A percentile compares a stretch with the other conserved stretches of the same genome.
Conservation (phyloP, 2,113 vertebrate species). For the Peromyscus maniculatus region DNA sequence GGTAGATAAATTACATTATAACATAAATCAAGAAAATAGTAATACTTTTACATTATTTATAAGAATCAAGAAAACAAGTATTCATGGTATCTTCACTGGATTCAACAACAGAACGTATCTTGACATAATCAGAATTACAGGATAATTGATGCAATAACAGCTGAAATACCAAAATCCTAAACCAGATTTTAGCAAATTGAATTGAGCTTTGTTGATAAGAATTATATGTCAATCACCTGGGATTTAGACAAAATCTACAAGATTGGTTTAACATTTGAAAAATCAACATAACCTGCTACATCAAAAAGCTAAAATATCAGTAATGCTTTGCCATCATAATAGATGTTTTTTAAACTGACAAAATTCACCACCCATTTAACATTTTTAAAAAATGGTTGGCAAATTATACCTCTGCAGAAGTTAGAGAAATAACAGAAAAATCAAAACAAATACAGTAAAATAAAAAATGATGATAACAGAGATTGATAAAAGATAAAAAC, state of each 20-base stretch:
- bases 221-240: neutral
- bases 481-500: neutral
- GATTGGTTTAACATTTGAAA: neutral
- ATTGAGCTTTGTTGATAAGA: neutral
- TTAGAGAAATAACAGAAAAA: neutral
- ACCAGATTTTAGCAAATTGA: neutral
- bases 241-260: neutral
- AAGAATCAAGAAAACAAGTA: neutral
- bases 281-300: neutral
- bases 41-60: neutral
- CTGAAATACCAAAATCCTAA: neutral
- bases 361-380: neutral
- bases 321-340: neutral
- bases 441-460: neutral
- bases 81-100: slow-evolving; percentile 15
- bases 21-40: neutral
- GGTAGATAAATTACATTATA: slow-evolving; percentile 10
- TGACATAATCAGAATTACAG: neutral
- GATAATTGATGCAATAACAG: neutral
- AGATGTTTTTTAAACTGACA: neutral
- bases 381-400: neutral
- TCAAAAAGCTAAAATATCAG: slow-evolving; percentile 14
- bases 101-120: neutral
- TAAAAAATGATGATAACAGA: neutral
- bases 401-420: neutral